Base-by-base conservation (phyloP, 1,140 invertebrate genomes). In the Drosophila simulans region DNA sequence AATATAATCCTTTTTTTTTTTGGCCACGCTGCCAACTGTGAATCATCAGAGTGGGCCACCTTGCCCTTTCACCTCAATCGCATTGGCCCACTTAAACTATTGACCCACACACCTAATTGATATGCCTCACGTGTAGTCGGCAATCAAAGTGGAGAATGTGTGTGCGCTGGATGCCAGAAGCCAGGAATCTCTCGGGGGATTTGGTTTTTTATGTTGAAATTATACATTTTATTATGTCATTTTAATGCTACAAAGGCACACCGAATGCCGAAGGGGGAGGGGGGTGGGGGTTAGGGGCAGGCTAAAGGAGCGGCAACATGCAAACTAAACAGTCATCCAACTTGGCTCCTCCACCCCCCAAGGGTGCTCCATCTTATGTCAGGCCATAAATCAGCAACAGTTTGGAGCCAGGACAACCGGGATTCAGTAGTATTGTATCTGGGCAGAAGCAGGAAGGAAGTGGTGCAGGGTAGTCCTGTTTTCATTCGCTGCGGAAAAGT, bases 201-300 rank as follows among this genome's bases (percentile, higher is more conserved):
- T 85, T 77, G 17, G 63, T 73, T 80, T 83, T 84, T 84, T 83
- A 85, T 85, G 80, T 72, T 54, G 65, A 80, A 84, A 84, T 85
- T 84, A 84, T 84, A 84, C 80, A 85, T 84, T 85, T 84, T 84
- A 85, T 84, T 77, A 85, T 84, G 80, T 85, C 76, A 81, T 77
- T 79, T 79, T 60, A 73, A 73, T 73, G 76, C 68, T 71, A 70
- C 58, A 72, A 52, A 73, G 57, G 49, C 35, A 71, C 34, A 64
- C 27, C 57, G 40, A 55, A 34, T 57, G 25, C 52, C 17, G 27
- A 45, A 42, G 20, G 45, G 37, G 22, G 46, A 12, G 4, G 3
- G 3, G 37, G 4, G 7, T 42, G 57, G 10, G 13, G 3, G 37
- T 0, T 3, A 48, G 51, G 40, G 34, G 31, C 20, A 8, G 31